Base-by-base conservation (phyloP, 1,140 invertebrate species). In the Trachelipus rathkii region DNA sequence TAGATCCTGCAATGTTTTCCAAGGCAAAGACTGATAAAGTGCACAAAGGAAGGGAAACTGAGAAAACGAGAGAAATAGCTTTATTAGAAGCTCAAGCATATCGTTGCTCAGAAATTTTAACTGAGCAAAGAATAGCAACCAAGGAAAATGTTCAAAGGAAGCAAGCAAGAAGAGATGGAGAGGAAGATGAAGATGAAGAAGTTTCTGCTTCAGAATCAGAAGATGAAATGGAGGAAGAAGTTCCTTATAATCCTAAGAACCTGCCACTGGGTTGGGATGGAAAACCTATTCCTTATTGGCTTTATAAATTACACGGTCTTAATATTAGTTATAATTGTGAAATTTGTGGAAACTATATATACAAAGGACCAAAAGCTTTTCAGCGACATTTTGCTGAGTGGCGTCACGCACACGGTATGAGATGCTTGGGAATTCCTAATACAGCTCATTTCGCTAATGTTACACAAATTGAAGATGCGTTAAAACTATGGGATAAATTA, bases 361-460 rank as follows among this genome's bases (percentile, higher is more conserved):
- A 99, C 86, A 97, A 99, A 86, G 98, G 98, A 0, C 98, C 98
- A 0, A 99, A 99, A 86, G 97, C 97, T n/a, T 99, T 99, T 85
- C 97, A 99, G 85, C 89, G 95, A 72, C 98, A 99, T 87, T 99
- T 99, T 88, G 96, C 97, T 1, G 97, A 99, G 86, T 99, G 98
- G 97, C 88, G 98, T 73, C 98, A 99, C 87, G 97, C 98, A 44
- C 97, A 99, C 86, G 97, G 97, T 19, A 99, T 99, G 97, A 87
- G 96, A 8, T 99, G 98, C 86, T 88, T 99, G 2, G 96, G 97
- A 9, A 99, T 99, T 82, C 97, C 97, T 0, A 99, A 99, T 85
- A 99, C 98, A 0, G 97, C 98, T 10, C 98, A 99, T 88, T 99
- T 99, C 88, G 97, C 98, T 10, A 99, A 99, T 86, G 97, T 99